Evolutionary conservation across 2,113 vertebrate genomes (phyloP).

Genomic region (Microtus richardsoni): DNA sequence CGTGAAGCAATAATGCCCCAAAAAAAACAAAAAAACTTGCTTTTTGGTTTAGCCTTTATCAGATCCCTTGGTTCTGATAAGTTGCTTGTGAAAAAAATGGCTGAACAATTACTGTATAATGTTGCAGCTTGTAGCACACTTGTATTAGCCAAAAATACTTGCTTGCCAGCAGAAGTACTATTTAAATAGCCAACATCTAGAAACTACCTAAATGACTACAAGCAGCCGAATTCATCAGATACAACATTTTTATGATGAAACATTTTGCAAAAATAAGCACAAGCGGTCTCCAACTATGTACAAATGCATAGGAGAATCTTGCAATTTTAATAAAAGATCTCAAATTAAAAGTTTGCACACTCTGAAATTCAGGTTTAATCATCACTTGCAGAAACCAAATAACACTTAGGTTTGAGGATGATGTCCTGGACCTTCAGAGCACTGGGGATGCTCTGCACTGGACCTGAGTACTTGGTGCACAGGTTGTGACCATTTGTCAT

Average conservation of each 20-base stretch:
- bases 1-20: no score
- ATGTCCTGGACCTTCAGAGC: background rate
- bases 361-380: background rate
- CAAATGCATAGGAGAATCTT: conserved; percentile 19
- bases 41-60: no score
- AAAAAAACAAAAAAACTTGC: no score
- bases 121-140: background rate
- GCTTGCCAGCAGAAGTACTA: background rate
- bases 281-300: background rate
- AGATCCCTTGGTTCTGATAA: no score
- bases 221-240: background rate
- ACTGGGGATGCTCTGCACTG: background rate
- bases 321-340: background rate
- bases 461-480: background rate
- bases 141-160: background rate
- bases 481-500: background rate
- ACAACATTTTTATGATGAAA: conserved; percentile 43
- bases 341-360: background rate
- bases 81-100: no score
- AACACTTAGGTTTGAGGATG: background rate
- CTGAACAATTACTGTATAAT: no score
- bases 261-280: background rate
- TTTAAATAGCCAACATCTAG: conserved; percentile 2
- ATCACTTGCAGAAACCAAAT: background rate
- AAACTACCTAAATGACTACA: background rate